phyloP scores from a whole-genome alignment of 2,113 vertebrate species.

The Centropus bengalensis region DNA sequence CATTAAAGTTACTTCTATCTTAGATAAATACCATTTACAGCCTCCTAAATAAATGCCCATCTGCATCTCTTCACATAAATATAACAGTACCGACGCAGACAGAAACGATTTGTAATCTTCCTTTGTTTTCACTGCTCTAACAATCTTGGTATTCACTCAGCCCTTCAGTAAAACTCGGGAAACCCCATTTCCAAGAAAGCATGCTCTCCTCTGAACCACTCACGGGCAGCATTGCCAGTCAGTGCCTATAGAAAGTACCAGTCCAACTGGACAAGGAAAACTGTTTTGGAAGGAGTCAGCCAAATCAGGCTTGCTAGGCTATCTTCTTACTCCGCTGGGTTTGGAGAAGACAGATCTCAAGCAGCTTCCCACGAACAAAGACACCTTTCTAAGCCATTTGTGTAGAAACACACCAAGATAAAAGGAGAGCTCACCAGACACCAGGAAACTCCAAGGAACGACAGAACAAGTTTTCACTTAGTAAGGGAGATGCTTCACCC shows the following conservation, averaged over 20 bases:
- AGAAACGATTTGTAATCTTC: neutral
- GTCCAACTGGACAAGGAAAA: neutral
- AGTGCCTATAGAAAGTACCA: fast-evolving
- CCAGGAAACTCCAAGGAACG: neutral
- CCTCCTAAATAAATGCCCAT: neutral
- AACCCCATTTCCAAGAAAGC: neutral
- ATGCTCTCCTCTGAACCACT: neutral
- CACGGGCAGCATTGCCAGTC: fast-evolving
- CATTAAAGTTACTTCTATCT: neutral
- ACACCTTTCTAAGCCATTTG: neutral
- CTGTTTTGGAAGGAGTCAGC: neutral
- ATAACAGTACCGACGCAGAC: neutral
- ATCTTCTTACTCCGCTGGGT: neutral
- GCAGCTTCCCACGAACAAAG: neutral
- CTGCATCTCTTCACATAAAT: neutral
- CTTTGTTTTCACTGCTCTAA: neutral
- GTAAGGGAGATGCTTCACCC: neutral
- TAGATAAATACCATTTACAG: neutral
- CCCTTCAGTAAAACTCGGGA: neutral
- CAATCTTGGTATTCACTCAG: neutral
- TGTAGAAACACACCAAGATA: neutral
- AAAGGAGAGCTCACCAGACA: neutral
- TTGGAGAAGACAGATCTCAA: neutral
- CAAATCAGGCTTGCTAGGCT: neutral
- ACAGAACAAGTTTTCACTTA: neutral